Conservation (phyloP, 2,113 vertebrate species). For the Cercocebus atys region DNA sequence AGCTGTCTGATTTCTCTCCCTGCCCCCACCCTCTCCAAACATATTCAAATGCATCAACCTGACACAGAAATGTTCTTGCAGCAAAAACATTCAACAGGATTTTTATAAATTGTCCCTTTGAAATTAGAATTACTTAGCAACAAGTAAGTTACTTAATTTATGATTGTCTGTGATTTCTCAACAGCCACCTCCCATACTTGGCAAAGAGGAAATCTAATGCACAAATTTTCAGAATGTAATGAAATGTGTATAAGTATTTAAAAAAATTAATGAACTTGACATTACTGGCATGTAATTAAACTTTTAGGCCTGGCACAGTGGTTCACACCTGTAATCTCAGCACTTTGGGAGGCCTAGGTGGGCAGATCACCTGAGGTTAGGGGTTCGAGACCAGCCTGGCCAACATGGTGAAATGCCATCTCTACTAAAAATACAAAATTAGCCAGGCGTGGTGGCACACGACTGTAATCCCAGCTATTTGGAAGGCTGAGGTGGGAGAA, state of each 20-base stretch:
- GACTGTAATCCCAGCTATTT: no score
- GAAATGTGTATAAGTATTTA: not conserved
- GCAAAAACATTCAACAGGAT: constrained; percentile 1
- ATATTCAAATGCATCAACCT: not conserved
- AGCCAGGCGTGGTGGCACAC: no score
- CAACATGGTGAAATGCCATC: no score
- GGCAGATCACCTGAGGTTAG: no score
- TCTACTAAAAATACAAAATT: no score
- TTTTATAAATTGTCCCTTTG: constrained; percentile 49
- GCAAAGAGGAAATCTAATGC: not conserved
- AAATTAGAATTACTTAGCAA: constrained; percentile 49
- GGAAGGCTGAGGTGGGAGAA: no score
- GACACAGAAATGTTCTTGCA: not conserved
- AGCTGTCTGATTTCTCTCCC: not conserved
- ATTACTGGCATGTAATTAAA: not conserved
- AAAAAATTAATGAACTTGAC: not conserved
- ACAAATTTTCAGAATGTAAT: not conserved
- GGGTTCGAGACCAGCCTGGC: no score
- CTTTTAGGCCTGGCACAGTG: not conserved
- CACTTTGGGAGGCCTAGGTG: no score
- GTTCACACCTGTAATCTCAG: no score
- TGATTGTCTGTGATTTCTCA: constrained; percentile 7
- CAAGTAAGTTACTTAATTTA: constrained; percentile 22
- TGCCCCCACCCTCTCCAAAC: not conserved
- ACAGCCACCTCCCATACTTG: not conserved